Percentiles rank a stretch among this genome's conserved stretches.
phyloP scores from a whole-genome alignment of 2,797 vertebrate genomes.

The Arrhamphus sclerolepis region DNA sequence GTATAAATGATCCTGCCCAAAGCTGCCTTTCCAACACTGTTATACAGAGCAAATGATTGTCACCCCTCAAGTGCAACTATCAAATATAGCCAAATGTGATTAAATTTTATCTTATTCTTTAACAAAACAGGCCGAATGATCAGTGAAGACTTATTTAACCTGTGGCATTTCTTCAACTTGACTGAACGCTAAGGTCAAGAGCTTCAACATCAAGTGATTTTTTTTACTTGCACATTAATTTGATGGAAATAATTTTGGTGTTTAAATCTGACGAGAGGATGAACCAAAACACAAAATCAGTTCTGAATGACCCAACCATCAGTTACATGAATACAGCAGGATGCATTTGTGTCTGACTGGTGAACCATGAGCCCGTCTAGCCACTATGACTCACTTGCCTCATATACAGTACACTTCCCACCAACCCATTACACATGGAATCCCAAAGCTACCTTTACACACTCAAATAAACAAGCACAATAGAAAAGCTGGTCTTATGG shows the following conservation, averaged over 20 bases:
- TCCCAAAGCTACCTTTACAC: slow-evolving; percentile 39
- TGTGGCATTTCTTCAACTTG: no score
- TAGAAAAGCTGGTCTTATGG: slow-evolving; percentile 45
- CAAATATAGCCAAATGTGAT: background rate
- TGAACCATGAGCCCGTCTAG: slow-evolving; percentile 27
- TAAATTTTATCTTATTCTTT: background rate
- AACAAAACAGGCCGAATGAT: background rate
- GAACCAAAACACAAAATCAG: background rate
- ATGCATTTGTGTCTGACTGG: slow-evolving; percentile 23
- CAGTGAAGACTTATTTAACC: no score
- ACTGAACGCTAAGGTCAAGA: no score
- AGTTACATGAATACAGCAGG: slow-evolving; percentile 15
- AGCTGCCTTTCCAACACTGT: background rate
- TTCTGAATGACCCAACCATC: slow-evolving; percentile 12
- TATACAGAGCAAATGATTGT: slow-evolving; percentile 5
- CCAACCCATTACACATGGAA: slow-evolving; percentile 39
- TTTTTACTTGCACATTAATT: no score
- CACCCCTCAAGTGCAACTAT: background rate
- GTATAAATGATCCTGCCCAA: background rate
- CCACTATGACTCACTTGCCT: slow-evolving; percentile 45
- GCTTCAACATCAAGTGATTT: no score
- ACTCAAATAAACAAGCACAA: slow-evolving; percentile 50
- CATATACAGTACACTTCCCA: slow-evolving; percentile 36
- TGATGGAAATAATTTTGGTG: no score
- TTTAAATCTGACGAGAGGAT: no score